These are phyloP conservation scores for Sardina pilchardus DNA, from an alignment of 2,113 vertebrate genomes.

Conservation along the genomic window DNA sequence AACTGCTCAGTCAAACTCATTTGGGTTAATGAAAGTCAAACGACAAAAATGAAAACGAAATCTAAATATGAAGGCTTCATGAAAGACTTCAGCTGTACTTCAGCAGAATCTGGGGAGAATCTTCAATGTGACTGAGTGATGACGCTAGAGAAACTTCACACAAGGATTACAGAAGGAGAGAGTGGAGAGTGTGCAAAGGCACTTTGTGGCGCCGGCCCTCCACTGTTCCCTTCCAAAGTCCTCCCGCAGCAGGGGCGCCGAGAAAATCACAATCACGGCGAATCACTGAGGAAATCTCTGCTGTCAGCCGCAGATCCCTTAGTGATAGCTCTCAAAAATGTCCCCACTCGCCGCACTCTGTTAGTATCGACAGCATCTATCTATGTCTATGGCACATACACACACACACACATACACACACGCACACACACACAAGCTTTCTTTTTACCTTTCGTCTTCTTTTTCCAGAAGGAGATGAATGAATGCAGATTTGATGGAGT, in stretches of 20 bases:
- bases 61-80: background rate
- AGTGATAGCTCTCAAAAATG: conserved; percentile 31
- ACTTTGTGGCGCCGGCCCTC: background rate
- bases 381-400: conserved; percentile 17
- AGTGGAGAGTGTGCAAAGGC: background rate
- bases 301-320: conserved; percentile 34
- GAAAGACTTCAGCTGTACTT: background rate
- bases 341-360: conserved; percentile 25
- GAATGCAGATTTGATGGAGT: background rate
- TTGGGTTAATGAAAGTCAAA: background rate
- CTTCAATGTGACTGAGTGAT: conserved; percentile 11
- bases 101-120: background rate
- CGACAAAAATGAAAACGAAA: background rate
- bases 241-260: background rate
- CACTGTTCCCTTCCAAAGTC: background rate
- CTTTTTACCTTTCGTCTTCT: background rate
- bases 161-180: background rate
- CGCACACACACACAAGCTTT: background rate
- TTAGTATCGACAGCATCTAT: conserved; percentile 11
- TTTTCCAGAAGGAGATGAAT: conserved; percentile 5
- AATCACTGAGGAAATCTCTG: conserved; percentile 31
- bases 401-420: conserved; percentile 4
- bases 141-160: background rate
- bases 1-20: background rate
- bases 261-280: conserved; percentile 27